Conservation (phyloP, 2,797 vertebrate species). For the Geotrypetes seraphini region DNA sequence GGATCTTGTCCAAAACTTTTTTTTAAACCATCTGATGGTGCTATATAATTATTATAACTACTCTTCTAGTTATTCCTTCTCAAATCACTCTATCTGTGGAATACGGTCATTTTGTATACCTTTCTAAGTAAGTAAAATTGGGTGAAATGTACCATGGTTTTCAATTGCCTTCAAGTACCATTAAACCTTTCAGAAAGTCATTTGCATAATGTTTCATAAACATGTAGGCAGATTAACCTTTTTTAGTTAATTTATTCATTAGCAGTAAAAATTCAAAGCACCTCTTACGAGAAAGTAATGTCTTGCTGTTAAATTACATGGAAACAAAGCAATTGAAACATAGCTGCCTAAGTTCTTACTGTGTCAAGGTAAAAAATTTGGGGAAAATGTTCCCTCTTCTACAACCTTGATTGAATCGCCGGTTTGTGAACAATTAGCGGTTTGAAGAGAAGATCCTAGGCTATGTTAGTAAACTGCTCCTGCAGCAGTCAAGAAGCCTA, state of each 20-base stretch:
- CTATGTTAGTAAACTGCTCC: too few species aligned
- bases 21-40: too few species aligned
- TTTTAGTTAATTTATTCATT: conserved; percentile 73
- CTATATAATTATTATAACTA: too few species aligned
- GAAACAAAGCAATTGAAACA: conserved; percentile 59
- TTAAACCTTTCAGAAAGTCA: conserved; percentile 52
- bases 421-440: conserved; percentile 44
- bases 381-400: conserved; percentile 28
- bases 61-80: too few species aligned
- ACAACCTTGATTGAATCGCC: conserved; percentile 46
- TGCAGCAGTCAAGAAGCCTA: too few species aligned
- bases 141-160: conserved; percentile 50
- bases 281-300: conserved; percentile 62
- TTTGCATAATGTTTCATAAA: conserved; percentile 73
- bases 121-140: conserved; percentile 30
- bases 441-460: conserved; percentile 45
- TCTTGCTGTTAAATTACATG: conserved; percentile 63
- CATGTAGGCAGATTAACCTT: conserved; percentile 68
- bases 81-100: too few species aligned
- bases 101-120: conserved; percentile 26
- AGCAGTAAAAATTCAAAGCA: conserved; percentile 62
- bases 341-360: conserved; percentile 34
- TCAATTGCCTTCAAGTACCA: conserved; percentile 61
- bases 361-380: conserved; percentile 32
- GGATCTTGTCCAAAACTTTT: too few species aligned